Base-by-base conservation (phyloP, 2,888 invertebrate genomes). In the Eilema sororculum region DNA sequence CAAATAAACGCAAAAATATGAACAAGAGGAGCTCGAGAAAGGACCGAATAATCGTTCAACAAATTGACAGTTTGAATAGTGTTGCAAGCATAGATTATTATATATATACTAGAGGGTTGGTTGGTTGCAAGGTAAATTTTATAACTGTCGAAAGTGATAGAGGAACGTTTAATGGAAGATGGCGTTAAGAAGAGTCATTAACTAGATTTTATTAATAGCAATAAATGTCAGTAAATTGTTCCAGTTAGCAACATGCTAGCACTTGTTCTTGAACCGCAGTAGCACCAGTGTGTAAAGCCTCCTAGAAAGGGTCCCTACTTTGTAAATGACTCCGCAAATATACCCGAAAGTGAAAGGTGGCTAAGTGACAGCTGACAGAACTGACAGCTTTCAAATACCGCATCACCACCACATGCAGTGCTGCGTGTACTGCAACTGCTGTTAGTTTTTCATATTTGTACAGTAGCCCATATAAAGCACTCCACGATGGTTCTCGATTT, bases 401-500 rank as follows among this genome's bases (percentile, higher is more conserved):
- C 65, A 52, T 65, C 69, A 65, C 22, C 80, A 75, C 83, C 78
- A 77, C 83, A 80, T 81, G 81, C 76, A 81, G 77, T 78, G 77
- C 75, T 77, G 78, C 78, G 75, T 73, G 71, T 80, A 73, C 73
- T 76, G 69, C 62, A 80, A 73, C 73, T 76, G 69, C 62, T 58
- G 57, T 46, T 59, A 28, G 1, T 33, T 33, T 33, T 65, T 65
- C 3, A 22, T 52, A 46, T 20, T 57, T 22, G 33, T 10, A 33
- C 33, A 56, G 6, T 22, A 56, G 16, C 24, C 65, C 30, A 24
- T 20, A 22, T 6, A 5, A 1, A 77, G 67, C 75, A 66, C 66
- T 65, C 61, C 76, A 95, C 83, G 87, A 99, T 99, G 99, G 99
- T 99, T 77, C 96, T 99, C 68, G 99, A 99, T 95, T 96, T 99